Percentiles rank a stretch among this genome's conserved stretches.
phyloP scores from a whole-genome alignment of 2,888 invertebrate genomes.

The Aethes cnicana region DNA sequence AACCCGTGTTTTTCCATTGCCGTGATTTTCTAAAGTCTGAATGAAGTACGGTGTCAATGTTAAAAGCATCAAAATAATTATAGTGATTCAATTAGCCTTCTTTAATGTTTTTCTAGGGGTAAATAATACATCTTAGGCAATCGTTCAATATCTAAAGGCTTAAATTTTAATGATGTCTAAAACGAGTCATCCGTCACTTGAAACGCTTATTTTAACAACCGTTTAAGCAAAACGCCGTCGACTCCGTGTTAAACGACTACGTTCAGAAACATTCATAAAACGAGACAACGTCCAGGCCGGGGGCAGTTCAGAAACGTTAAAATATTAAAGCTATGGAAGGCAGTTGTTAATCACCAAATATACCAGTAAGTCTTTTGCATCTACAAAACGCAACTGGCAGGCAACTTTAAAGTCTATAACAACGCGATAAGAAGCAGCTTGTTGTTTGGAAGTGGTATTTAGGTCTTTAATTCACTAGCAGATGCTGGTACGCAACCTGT shows the following conservation, averaged over 20 bases:
- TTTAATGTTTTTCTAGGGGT: no score
- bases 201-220: conserved; percentile 14
- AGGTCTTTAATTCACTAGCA: conserved; percentile 44
- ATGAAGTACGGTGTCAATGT: no score
- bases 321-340: conserved; percentile 51
- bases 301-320: conserved; percentile 45
- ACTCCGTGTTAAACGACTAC: conserved; percentile 22
- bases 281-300: conserved; percentile 34
- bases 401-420: conserved; percentile 33
- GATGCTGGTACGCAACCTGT: conserved; percentile 63
- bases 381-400: conserved; percentile 10
- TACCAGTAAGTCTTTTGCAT: conserved; percentile 32
- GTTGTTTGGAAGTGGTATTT: background rate
- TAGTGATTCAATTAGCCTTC: no score
- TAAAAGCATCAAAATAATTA: no score
- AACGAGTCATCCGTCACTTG: conserved; percentile 23
- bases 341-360: conserved; percentile 57
- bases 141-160: no score
- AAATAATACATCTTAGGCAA: no score
- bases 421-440: conserved; percentile 20
- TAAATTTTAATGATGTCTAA: conserved; percentile 13
- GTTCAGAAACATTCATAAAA: conserved; percentile 30
- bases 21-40: no score
- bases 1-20: no score
- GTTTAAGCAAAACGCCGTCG: conserved; percentile 8